A percentile compares a stretch with the other conserved stretches of the same genome.
These are phyloP conservation scores for Eulemur macaco DNA, from an alignment of 2,113 vertebrate species.

Conservation along the genomic window DNA sequence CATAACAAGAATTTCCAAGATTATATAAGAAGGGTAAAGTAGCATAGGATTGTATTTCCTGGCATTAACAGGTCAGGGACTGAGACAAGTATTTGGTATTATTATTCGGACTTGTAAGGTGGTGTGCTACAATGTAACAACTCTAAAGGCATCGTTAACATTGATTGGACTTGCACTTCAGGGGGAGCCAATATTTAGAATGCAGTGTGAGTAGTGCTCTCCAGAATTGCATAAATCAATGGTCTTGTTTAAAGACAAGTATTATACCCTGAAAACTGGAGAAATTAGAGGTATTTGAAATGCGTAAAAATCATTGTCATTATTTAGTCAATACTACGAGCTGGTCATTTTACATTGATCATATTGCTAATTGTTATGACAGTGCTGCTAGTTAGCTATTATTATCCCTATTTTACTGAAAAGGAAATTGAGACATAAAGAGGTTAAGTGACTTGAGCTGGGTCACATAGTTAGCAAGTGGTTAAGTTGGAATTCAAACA, in stretches of 20 bases:
- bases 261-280: not conserved
- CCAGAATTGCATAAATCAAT: not conserved
- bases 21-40: not conserved
- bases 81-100: not conserved
- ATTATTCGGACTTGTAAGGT: not conserved
- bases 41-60: not conserved
- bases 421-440: not conserved
- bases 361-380: not conserved
- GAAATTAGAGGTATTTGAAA: not conserved
- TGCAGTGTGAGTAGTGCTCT: not conserved
- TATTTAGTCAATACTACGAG: not conserved
- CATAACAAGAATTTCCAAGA: not conserved
- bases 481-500: not conserved
- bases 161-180: not conserved
- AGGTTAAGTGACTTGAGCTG: not conserved
- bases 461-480: not conserved
- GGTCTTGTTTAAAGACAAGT: not conserved
- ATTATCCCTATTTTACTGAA: not conserved
- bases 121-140: not conserved
- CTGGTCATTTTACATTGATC: not conserved
- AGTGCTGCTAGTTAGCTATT: not conserved
- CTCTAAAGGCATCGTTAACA: not conserved
- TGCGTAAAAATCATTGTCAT: not conserved
- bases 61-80: accelerated
- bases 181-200: not conserved